Evolutionary conservation across 2,113 vertebrate genomes (phyloP), one percentile per base, ranked within the genome.

Genomic region (Rhynchomys soricoides): DNA sequence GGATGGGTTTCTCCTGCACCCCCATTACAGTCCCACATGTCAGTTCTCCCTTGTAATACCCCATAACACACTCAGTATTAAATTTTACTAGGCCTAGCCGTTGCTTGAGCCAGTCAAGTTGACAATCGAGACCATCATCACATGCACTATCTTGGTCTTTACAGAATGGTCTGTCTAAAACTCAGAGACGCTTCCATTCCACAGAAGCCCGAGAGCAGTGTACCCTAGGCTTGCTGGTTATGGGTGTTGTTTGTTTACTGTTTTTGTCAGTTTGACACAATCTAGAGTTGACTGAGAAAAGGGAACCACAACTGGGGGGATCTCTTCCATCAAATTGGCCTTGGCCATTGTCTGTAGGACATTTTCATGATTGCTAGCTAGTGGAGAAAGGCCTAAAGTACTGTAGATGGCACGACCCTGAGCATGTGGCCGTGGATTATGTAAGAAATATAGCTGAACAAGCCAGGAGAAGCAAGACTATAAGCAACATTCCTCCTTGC

Each of bases 271-370:
- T 40, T 64, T 3, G 8, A 64, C 40, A 31, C 15, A 64, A 62
- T 31, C 40, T 83, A 43, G 57, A 83, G n/a, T 43, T 26, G 31
- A 15, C 13, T 85, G 40, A 29, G 57, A 15, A 85, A 24, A 2
- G 7, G 8, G 1, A 62, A 64, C 40, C n/a, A 31, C n/a, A 5
- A 19, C 0, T 19, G 2, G 62, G n/a, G n/a, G n/a, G 40, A 6
- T 62, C 3, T 8, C 16, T 7, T 31, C 4, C 40, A 45, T 85
- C 57, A 85, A 31, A 11, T 16, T 85, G 57, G 26, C 57, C 26
- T 45, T 64, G 37, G 15, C 26, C 26, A 10, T 85, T 85, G 59
- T 31, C 57, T 40, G 15, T 31, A 29, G 57, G 81, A 64, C 81
- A 64, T 64, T 45, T 64, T 12, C 7, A 5, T 64, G 26, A 6